Base-by-base conservation (phyloP, 1,140 invertebrate species). In the Anadara kagoshimensis region DNA sequence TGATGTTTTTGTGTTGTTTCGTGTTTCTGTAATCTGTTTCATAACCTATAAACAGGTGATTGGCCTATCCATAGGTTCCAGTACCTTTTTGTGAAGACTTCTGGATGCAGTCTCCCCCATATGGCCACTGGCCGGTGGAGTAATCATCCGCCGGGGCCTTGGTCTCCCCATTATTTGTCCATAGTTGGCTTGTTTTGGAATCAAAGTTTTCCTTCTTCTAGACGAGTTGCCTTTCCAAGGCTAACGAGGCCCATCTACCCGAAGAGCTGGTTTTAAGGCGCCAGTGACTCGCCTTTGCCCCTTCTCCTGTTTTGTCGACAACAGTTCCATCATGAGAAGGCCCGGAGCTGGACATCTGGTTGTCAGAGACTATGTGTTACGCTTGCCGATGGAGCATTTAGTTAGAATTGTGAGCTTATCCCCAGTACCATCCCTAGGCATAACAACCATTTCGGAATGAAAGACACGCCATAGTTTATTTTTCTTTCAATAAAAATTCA, bases 121-220 rank as follows among this genome's bases (percentile, higher is more conserved):
- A n/a, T 29, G 59, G 59, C 36, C 59, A 62, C 36, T 62, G 59
- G 59, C 59, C 59, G 59, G 59, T 62, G 59, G 59, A 62, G 54
- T 7, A 57, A 57, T 62, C 43, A 43, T 62, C 59, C 59, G 59
- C 59, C n/a, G 59, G 59, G 59, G 59, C 59, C 29, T 62, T 62
- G 59, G 59, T 62, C 59, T 62, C 59, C 59, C 59, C n/a, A n/a
- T n/a, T n/a, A n/a, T n/a, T n/a, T n/a, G n/a, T n/a, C n/a, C n/a
- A n/a, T n/a, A n/a, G n/a, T 7, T 57, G 54, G 59, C 20, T 44
- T 62, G 61, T 41, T 63, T 63, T 63, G 43, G 41, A 63, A 59
- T 36, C 57, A 43, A 36, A 41, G 57, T 59, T 59, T 41, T 59
- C 57, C 57, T 59, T 59, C 57, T 59, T 36, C 36, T 59, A 59